A percentile compares a stretch with the other conserved stretches of the same genome.
phyloP scores from a whole-genome alignment of 1,140 invertebrate species.

The Whitmania pigra region DNA sequence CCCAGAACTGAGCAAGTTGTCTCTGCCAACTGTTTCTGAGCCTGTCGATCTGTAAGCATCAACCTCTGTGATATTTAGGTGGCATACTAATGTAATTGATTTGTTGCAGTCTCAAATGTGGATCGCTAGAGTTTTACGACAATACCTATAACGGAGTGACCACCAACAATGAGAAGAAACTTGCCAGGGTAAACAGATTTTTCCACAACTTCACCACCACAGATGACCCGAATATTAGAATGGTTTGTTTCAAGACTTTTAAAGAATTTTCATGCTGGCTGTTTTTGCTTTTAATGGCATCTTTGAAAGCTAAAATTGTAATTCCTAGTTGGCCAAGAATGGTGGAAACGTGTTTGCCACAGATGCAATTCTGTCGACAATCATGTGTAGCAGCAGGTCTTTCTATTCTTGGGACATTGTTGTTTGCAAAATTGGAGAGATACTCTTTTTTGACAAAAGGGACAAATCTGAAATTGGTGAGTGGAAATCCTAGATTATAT shows the following conservation, averaged over 20 bases:
- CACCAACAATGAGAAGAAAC: constrained; percentile 81
- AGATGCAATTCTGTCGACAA: constrained; percentile 88
- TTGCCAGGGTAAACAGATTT: constrained; percentile 86
- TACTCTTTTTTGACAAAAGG: constrained; percentile 94
- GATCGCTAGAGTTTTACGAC: constrained; percentile 91
- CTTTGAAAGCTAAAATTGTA: background rate
- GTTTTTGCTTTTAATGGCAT: background rate
- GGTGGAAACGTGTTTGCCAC: constrained; percentile 93
- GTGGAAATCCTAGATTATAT: constrained; percentile 12
- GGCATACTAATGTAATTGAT: background rate
- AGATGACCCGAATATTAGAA: constrained; percentile 91
- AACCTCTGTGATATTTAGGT: background rate
- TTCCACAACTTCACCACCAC: constrained; percentile 97
- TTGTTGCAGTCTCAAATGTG: constrained; percentile 61
- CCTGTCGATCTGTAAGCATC: constrained; percentile 54
- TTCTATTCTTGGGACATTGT: constrained; percentile 99
- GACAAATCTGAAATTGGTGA: constrained; percentile 87
- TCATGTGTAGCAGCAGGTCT: constrained; percentile 95
- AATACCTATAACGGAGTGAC: constrained; percentile 92
- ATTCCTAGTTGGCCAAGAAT: constrained; percentile 45
- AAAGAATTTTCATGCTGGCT: background rate
- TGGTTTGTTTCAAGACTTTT: too few species aligned
- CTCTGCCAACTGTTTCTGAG: constrained; percentile 62
- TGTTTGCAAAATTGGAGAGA: constrained; percentile 92
- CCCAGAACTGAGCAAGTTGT: constrained; percentile 77